A percentile compares a stretch with the other conserved stretches of the same genome.
These are phyloP conservation scores for Protodeltote pygarga DNA, from an alignment of 2,888 invertebrate genomes.

Conservation along the genomic window DNA sequence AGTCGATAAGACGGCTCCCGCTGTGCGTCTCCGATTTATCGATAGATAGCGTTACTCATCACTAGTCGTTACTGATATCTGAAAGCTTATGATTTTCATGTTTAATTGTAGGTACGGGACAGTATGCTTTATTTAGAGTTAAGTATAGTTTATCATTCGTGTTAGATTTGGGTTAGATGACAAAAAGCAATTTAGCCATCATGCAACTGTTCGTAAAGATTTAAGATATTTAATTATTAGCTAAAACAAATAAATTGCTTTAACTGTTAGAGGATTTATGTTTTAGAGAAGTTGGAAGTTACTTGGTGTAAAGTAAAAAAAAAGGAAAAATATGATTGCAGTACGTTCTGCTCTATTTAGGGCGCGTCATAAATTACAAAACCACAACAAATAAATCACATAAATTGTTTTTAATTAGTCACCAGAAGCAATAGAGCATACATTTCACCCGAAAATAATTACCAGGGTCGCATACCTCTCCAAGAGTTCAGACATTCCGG, in stretches of 20 bases:
- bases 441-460: slow-evolving; percentile 65
- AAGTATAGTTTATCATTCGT: slow-evolving; percentile 17
- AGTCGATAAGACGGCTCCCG: slow-evolving; percentile 63
- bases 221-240: too few relatives aligned
- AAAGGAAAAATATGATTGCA: slow-evolving; percentile 3
- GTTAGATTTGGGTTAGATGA: slow-evolving; percentile 5
- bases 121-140: slow-evolving; percentile 12
- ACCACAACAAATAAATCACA: slow-evolving; percentile 56
- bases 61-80: slow-evolving; percentile 39
- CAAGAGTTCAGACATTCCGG: slow-evolving; percentile 63
- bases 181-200: background rate
- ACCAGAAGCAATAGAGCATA: slow-evolving; percentile 61
- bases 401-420: slow-evolving; percentile 70
- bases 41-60: slow-evolving; percentile 58
- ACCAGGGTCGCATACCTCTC: slow-evolving; percentile 72
- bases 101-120: slow-evolving; percentile 39
- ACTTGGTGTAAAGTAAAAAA: too few relatives aligned
- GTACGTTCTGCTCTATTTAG: slow-evolving; percentile 17
- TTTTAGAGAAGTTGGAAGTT: too few relatives aligned
- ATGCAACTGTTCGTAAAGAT: slow-evolving; percentile 1
- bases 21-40: slow-evolving; percentile 66
- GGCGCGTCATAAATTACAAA: slow-evolving; percentile 40
- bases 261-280: too few relatives aligned
- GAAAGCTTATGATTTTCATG: slow-evolving; percentile 23
- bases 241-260: too few relatives aligned